Evolutionary conservation across 2,113 vertebrate species (phyloP).

Genomic region (Neotoma lepida): DNA sequence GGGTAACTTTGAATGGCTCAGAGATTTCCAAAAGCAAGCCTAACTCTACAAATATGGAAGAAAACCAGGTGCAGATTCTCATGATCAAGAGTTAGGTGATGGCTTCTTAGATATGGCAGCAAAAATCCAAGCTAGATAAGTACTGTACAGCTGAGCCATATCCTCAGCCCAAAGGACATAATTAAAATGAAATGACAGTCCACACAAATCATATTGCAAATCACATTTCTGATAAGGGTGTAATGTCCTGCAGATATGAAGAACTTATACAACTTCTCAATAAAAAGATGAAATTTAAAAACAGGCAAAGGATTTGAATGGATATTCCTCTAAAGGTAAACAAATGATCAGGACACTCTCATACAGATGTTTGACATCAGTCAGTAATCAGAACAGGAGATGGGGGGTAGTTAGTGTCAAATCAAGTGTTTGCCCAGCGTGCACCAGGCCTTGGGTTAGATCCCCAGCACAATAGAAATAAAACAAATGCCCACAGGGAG

Average conservation of each 20-base stretch:
- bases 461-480: not conserved
- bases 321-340: not conserved
- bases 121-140: not conserved
- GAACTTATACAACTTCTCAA: not conserved
- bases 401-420: not conserved
- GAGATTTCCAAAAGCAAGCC: not conserved
- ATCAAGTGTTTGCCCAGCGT: not conserved
- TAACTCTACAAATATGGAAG: not conserved
- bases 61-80: not conserved
- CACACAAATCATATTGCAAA: not conserved
- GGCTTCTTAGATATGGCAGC: not conserved
- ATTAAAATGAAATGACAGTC: not conserved
- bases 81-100: not conserved
- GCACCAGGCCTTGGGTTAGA: not conserved
- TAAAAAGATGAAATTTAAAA: constrained; percentile 11
- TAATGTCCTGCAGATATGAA: not conserved
- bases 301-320: not conserved
- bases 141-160: not conserved
- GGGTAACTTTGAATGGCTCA: not conserved
- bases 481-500: not conserved
- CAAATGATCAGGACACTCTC: not conserved
- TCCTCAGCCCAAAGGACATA: not conserved
- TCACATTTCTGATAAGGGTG: not conserved
- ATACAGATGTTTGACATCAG: not conserved
- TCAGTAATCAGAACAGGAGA: not conserved